Base-by-base conservation (phyloP, 1,140 invertebrate species). In the Eriosoma lanigerum region DNA sequence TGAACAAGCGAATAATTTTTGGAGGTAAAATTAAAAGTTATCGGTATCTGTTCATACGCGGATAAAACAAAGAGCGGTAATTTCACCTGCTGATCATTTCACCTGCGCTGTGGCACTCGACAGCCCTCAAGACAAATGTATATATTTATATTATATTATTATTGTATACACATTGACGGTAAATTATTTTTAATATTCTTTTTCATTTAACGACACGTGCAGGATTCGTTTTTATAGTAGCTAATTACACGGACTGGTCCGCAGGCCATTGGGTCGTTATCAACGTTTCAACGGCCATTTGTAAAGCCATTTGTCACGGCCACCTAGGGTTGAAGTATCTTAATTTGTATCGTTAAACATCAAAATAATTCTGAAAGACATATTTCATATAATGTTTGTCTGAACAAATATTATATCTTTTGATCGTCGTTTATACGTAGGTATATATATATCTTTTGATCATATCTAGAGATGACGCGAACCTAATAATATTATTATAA, bases 101-200 rank as follows among this genome's bases (percentile, higher is more conserved):
- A 76, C 72, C 72, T 76, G 72, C 72, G 54, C 52, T 44, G n/a
- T 4, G 68, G 24, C 3, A 38, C 32, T 38, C 32, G 24, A 44
- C 72, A 44, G 72, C 52, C 72, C 32, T 8, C 32, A 32, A 32
- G 17, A 38, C 29, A 54, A 32, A 54, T 2, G 9, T 12, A 32
- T 60, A 60, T 58, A 62, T 19, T 0, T 8, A 0, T n/a, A 17
- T 13, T 10, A 26, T 21, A 26, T 26, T 29, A 26, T 70, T 70
- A 19, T 38, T n/a, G 62, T 38, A 19, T 3, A 21, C 54, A 24
- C 52, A 21, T 10, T 10, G 29, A 75, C n/a, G 17, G n/a, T 58
- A 58, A 24, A 58, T 76, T 76, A 76, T 76, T 76, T 76, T 76
- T 76, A 76, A 76, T 76, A 58, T 76, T 56, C 15, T 29, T 76